A percentile compares a stretch with the other conserved stretches of the same genome.
Evolutionary conservation across 2,888 invertebrate species (phyloP).

Genomic region (Lasioglossum figueresi): DNA sequence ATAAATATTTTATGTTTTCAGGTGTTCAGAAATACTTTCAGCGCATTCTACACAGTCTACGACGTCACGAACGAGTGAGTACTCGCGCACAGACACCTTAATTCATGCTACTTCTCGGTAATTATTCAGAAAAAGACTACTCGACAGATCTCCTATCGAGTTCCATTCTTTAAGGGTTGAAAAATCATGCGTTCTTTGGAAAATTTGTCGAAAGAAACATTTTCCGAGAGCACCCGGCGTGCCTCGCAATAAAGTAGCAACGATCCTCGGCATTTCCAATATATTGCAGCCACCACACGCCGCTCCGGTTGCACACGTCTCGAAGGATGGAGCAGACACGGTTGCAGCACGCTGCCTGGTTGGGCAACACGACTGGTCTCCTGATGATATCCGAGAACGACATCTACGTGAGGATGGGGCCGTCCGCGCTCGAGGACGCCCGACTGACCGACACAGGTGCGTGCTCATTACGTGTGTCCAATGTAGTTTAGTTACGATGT

Average conservation of each 20-base stretch:
- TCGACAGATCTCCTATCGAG: neutral
- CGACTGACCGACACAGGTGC: conserved; percentile 90
- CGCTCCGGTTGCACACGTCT: conserved; percentile 91
- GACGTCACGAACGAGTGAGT: conserved; percentile 96
- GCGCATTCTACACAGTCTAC: conserved; percentile 95
- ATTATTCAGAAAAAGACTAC: neutral
- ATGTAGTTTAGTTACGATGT: neutral
- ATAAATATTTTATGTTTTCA: conserved; percentile 84
- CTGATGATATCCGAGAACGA: conserved; percentile 94
- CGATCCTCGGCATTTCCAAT: neutral
- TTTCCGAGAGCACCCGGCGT: neutral
- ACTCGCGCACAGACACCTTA: neutral
- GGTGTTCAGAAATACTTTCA: conserved; percentile 94
- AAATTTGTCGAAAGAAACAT: neutral
- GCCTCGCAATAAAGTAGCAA: neutral
- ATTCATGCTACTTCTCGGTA: neutral
- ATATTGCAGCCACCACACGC: conserved; percentile 90
- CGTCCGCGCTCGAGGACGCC: conserved; percentile 87
- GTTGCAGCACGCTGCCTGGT: conserved; percentile 93
- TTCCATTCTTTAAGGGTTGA: neutral
- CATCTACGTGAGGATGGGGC: conserved; percentile 92
- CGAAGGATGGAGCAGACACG: conserved; percentile 89
- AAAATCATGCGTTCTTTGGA: neutral
- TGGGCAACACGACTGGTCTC: conserved; percentile 91
- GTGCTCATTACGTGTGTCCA: neutral